These are phyloP conservation scores for Drosophila eohydei DNA, from an alignment of 2,888 invertebrate genomes.

Conservation along the genomic window DNA sequence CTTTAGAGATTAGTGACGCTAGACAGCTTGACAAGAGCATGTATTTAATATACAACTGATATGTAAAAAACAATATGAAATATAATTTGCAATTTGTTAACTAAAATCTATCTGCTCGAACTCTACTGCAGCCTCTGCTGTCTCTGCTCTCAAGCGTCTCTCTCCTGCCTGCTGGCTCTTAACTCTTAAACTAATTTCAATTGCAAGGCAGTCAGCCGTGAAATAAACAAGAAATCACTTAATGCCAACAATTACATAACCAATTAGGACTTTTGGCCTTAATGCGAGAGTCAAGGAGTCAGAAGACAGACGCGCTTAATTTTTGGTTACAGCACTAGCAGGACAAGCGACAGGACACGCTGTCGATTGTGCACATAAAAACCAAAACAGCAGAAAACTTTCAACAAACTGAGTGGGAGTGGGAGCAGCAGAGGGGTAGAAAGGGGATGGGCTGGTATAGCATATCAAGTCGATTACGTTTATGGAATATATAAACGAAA, in stretches of 20 bases:
- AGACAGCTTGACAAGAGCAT: neutral
- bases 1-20: neutral
- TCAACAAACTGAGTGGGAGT: conserved; percentile 16
- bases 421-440: neutral
- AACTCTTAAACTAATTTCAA: conserved; percentile 56
- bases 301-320: conserved; percentile 38
- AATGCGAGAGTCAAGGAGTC: conserved; percentile 32
- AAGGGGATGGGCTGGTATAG: neutral
- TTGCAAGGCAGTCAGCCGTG: conserved; percentile 59
- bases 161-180: conserved; percentile 7
- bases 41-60: neutral
- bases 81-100: too few relatives aligned
- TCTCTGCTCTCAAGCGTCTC: neutral
- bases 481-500: conserved; percentile 61
- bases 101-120: neutral
- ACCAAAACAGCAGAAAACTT: conserved; percentile 54
- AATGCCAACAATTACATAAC: conserved; percentile 77
- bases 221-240: conserved; percentile 80
- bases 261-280: conserved; percentile 66
- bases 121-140: neutral
- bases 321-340: conserved; percentile 44
- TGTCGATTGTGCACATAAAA: conserved; percentile 55
- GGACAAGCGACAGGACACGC: conserved; percentile 17
- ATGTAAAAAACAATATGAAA: too few relatives aligned
- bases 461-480: conserved; percentile 69